Evolutionary conservation across 2,797 vertebrate genomes (phyloP), one percentile per base, ranked within the genome.

Genomic region (Serranus cabrilla): DNA sequence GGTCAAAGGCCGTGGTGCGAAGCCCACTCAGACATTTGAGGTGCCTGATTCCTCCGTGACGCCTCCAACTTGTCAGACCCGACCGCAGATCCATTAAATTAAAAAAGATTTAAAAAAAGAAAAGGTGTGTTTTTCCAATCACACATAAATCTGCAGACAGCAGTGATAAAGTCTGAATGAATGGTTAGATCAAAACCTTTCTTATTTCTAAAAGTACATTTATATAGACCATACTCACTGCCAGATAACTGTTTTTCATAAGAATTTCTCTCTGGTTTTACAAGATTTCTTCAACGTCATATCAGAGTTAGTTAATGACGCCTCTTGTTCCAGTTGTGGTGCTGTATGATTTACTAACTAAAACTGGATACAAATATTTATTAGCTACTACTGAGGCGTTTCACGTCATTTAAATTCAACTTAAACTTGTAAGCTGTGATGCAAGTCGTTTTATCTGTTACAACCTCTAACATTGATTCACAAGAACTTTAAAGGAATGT

Each of bases 21-120:
- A 87, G 80, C 90, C 92, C 89, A 92, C 92, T 87, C 90, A 90
- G 81, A 88, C 83, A 85, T 91, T 76, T 67, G 80, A 91, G 87
- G 72, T 89, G 76, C 58, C 71, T 0, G 39, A 71, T 78, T 89
- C 84, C 72, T 86, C 83, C 89, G 81, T 65, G 66, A 82, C 67
- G 72, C 81, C 87, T 79, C 81, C 87, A 62, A 66, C 74, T 65
- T 81, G 78, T 89, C 90, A 83, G 59, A 81, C 43, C 49, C 42
- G 25, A 66, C 70, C n/a, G 1, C 71, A 85, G 59, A 86, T 50
- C 76, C 70, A 56, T 75, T 80, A 64, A 83, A 84, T 80, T 78
- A 69, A 63, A 80, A 56, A 64, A 67, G 51, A 85, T 74, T 65
- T 31, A n/a, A 34, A 34, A 34, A 81, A 74, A 71, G 9, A 3